Base-by-base conservation (phyloP, 2,797 vertebrate genomes). In the Fistularia commersonii region DNA sequence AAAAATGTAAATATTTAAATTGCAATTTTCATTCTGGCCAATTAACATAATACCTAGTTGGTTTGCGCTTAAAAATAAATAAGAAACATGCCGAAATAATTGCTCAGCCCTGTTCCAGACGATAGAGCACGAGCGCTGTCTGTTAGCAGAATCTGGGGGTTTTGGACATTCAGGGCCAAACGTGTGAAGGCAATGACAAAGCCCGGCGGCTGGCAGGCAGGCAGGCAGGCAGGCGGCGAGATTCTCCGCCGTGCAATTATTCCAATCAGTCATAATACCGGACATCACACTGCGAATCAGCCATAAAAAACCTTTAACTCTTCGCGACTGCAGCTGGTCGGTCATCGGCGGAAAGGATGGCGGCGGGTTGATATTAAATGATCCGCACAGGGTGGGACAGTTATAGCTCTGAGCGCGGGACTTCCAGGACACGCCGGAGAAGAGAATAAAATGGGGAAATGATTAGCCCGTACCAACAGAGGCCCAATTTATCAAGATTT, bases 401-500 rank as follows among this genome's bases (percentile, higher is more conserved):
- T 53, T 57, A 6, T 37, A 34, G 36, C n/a, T 49, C 33, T 53
- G 45, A 69, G 44, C 44, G 3, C n/a, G 56, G 62, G 50, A 75
- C 68, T 75, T 79, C 74, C 41, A 77, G 71, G 67, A 71, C 67
- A 74, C 55, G 57, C 56, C 56, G 41, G 48, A 54, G 70, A 66
- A 15, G 48, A 62, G 47, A 62, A 69, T 66, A 37, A 65, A 64
- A 61, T 53, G 13, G 60, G 48, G 51, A 73, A 67, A 82, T 87
- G 81, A 88, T 85, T 84, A 85, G 66, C 75, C 66, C 11, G 66
- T 66, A 76, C 68, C 64, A 74, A 62, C 58, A 64, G 65, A 80
- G 61, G 73, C 42, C 58, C 69, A 69, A 72, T 78, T 79, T 74
- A 76, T 72, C 38, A 73, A 83, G 74, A 89, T 89, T 83, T 84